These are phyloP conservation scores for Otus scops DNA, from an alignment of 2,797 vertebrate genomes.

Conservation along the genomic window DNA sequence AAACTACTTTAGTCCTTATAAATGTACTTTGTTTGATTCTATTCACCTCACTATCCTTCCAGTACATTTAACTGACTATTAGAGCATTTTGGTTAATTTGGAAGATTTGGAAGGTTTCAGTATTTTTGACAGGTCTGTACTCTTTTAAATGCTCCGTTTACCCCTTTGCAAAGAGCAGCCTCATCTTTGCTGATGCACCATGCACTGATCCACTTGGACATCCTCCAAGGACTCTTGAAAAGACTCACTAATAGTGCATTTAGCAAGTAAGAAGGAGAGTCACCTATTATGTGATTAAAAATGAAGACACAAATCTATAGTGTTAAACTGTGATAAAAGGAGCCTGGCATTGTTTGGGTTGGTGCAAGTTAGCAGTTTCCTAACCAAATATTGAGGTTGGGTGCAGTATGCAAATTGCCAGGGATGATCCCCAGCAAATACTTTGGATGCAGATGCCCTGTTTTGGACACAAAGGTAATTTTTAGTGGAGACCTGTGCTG, in stretches of 20 bases:
- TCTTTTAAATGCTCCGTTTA: neutral
- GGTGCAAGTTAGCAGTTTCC: neutral
- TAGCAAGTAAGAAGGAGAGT: neutral
- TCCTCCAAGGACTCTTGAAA: neutral
- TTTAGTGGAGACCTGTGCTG: neutral
- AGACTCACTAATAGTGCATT: neutral
- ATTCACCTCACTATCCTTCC: neutral
- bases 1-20: neutral
- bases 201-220: neutral
- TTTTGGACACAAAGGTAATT: neutral
- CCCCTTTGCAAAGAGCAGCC: neutral
- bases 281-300: neutral
- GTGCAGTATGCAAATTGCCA: neutral
- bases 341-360: neutral
- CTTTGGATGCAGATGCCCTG: neutral
- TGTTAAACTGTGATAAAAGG: neutral
- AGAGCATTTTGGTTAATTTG: neutral
- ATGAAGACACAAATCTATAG: neutral
- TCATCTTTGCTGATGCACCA: neutral
- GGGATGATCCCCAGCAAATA: neutral
- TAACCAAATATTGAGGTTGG: neutral
- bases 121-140: neutral
- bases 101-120: neutral
- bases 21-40: neutral
- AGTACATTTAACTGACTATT: neutral